Conservation (phyloP, 2,797 vertebrate genomes). For the Sebastes taczanowskii region DNA sequence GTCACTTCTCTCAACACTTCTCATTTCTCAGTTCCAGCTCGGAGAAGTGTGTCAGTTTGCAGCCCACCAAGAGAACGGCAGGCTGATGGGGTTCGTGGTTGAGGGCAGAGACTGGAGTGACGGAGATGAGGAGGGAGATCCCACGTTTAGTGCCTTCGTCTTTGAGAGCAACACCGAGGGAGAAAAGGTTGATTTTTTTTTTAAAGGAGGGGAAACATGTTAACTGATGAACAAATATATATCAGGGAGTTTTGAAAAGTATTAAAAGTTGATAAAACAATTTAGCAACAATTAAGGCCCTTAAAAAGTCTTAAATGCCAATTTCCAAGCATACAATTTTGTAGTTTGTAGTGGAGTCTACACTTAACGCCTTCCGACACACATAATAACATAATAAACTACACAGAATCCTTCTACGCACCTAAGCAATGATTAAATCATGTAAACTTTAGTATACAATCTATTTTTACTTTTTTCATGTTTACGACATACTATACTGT, state of each 20-base stretch:
- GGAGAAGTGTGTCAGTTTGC: constrained; percentile 91
- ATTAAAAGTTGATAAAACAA: neutral
- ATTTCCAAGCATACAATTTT: too few species aligned
- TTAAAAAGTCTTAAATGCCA: too few species aligned
- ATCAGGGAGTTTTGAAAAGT: neutral
- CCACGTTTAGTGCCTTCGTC: constrained; percentile 88
- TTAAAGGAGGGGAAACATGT: neutral
- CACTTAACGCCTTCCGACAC: too few species aligned
- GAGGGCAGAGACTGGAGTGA: constrained; percentile 83
- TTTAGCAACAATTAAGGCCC: neutral
- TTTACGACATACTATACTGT: too few species aligned
- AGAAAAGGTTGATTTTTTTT: constrained; percentile 87
- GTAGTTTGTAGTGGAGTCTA: too few species aligned
- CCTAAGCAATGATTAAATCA: too few species aligned
- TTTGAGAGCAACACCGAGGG: constrained; percentile 99
- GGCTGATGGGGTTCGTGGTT: constrained; percentile 94
- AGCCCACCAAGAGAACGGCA: constrained; percentile 94
- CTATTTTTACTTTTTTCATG: too few species aligned
- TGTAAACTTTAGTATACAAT: too few species aligned
- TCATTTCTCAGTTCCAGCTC: constrained; percentile 88
- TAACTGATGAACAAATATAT: neutral
- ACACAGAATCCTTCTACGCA: too few species aligned
- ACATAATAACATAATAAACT: too few species aligned
- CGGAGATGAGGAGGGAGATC: constrained; percentile 77
- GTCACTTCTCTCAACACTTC: neutral